Evolutionary conservation across 2,797 vertebrate genomes (phyloP).

Genomic region (Myiotriccus ornatus): DNA sequence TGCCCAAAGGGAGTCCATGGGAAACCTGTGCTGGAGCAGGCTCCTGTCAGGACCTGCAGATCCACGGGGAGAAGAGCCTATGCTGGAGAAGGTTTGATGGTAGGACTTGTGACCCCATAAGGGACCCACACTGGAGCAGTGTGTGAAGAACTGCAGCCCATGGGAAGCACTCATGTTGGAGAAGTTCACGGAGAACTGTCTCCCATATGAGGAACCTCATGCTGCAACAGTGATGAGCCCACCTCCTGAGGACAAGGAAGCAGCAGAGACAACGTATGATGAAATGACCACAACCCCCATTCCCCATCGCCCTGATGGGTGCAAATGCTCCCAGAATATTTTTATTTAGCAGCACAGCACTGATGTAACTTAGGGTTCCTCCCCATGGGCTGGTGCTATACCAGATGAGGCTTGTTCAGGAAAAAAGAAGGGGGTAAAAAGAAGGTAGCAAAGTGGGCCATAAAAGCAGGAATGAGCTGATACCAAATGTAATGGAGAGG

Average conservation of each 20-base stretch:
- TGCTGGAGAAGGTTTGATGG: background rate
- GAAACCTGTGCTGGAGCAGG: background rate
- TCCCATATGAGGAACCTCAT: background rate
- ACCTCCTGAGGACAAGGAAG: background rate
- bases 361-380: background rate
- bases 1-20: background rate
- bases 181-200: background rate
- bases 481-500: background rate
- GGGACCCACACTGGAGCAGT: background rate
- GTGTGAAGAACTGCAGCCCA: background rate
- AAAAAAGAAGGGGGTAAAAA: background rate
- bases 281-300: background rate
- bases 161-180: background rate
- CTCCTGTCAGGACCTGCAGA: background rate
- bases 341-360: background rate
- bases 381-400: background rate
- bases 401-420: background rate
- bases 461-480: background rate
- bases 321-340: background rate
- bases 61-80: background rate
- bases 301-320: background rate
- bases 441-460: background rate
- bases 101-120: background rate
- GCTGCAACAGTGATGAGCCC: background rate
- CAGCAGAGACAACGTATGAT: background rate